A percentile compares a stretch with the other conserved stretches of the same genome.
Conservation (phyloP, 2,888 invertebrate species). For the Baccha elongata region DNA sequence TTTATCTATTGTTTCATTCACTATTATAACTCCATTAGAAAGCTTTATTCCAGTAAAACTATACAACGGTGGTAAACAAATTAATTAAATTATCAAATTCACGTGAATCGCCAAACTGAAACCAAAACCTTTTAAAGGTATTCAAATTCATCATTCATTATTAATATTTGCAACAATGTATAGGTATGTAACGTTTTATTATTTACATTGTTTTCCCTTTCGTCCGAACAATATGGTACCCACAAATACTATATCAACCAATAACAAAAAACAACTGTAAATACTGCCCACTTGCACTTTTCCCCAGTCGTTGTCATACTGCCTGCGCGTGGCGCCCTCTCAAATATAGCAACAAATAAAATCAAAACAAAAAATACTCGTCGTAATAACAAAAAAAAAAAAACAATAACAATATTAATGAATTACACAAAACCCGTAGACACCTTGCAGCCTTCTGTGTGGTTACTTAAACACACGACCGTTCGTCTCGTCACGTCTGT, state of each 20-base stretch:
- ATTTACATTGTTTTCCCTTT: constrained; percentile 60
- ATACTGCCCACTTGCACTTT: constrained; percentile 70
- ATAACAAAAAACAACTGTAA: constrained; percentile 6
- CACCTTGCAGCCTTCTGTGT: constrained; percentile 65
- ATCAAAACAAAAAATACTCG: constrained; percentile 35
- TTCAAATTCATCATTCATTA: constrained; percentile 68
- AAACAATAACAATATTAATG: constrained; percentile 64
- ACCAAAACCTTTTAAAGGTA: constrained; percentile 21
- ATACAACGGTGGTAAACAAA: too few relatives aligned
- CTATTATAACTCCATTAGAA: too few relatives aligned
- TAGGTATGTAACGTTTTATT: neutral
- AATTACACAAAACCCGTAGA: constrained; percentile 67
- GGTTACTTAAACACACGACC: constrained; percentile 31
- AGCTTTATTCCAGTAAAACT: too few relatives aligned
- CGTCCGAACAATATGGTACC: constrained; percentile 9
- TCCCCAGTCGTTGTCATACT: constrained; percentile 32
- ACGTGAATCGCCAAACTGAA: constrained; percentile 2
- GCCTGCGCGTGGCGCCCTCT: constrained; percentile 14
- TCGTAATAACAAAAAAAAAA: constrained; percentile 29
- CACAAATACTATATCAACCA: constrained; percentile 26
- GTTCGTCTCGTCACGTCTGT: neutral
- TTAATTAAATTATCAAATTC: too few relatives aligned
- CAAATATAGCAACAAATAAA: constrained; percentile 10
- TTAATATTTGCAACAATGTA: too few relatives aligned
- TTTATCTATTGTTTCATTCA: too few relatives aligned